Percentiles rank a stretch among this genome's conserved stretches.
These are phyloP conservation scores for Plestiodon gilberti DNA, from an alignment of 2,113 vertebrate species.

Conservation along the genomic window DNA sequence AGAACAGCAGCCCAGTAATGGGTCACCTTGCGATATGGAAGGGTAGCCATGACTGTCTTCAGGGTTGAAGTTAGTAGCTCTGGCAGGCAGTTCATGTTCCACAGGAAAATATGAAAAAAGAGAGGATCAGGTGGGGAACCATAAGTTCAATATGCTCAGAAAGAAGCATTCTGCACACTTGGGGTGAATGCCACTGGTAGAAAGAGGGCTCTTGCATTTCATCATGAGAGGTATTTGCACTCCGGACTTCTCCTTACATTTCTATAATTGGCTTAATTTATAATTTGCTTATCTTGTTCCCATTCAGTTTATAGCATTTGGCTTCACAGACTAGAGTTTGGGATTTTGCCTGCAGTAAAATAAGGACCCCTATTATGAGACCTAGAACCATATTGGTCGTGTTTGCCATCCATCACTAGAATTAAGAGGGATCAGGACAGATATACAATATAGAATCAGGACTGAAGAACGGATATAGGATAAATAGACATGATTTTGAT, in stretches of 20 bases:
- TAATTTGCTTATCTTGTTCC: too few species aligned
- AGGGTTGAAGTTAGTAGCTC: not conserved
- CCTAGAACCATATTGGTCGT: not conserved
- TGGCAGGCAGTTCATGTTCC: not conserved
- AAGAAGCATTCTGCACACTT: rapidly evolving
- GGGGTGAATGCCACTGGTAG: not conserved
- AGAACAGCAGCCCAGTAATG: not conserved
- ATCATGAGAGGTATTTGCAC: not conserved
- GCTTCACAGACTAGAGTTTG: not conserved
- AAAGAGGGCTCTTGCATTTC: not conserved
- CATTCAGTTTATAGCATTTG: not conserved
- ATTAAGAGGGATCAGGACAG: not conserved
- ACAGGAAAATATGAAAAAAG: not conserved
- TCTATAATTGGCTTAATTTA: not conserved
- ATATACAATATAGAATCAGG: not conserved
- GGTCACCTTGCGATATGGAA: not conserved
- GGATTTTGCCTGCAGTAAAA: not conserved
- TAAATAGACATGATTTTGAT: not conserved
- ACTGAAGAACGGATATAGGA: not conserved
- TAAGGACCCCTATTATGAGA: not conserved
- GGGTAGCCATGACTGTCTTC: not conserved
- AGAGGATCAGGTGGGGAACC: not conserved
- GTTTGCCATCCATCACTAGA: not conserved
- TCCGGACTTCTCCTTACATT: not conserved
- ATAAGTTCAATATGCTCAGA: not conserved